Evolutionary conservation across 2,113 vertebrate genomes (phyloP).

Genomic region (Passerina amoena): DNA sequence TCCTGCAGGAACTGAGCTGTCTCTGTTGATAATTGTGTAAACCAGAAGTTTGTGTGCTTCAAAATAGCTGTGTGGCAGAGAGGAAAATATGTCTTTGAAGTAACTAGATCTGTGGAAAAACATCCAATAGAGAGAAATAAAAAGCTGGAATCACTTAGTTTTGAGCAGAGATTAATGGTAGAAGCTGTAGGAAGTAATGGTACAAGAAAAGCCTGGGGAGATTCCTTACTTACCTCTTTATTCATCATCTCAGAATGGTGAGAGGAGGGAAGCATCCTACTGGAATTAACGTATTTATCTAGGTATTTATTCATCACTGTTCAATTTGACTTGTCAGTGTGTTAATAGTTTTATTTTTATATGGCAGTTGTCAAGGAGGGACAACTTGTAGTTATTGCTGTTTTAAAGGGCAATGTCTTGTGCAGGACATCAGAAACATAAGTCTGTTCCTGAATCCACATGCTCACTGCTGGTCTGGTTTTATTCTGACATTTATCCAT

Average conservation of each 20-base stretch:
- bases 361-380: neutral
- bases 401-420: neutral
- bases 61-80: neutral
- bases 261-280: neutral
- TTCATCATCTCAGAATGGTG: neutral
- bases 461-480: neutral
- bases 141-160: neutral
- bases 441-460: neutral
- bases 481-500: neutral
- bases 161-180: neutral
- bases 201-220: neutral
- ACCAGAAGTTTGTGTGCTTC: neutral
- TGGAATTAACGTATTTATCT: neutral
- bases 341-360: neutral
- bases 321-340: neutral
- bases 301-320: neutral
- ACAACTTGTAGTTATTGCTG: neutral
- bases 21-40: neutral
- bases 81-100: neutral
- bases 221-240: neutral
- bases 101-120: neutral
- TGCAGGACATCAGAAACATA: neutral
- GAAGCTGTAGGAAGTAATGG: neutral
- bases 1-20: neutral
- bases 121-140: neutral